Percentiles rank a stretch among this genome's conserved stretches.
phyloP scores from a whole-genome alignment of 2,888 invertebrate genomes.

The Argynnis bischoffii region DNA sequence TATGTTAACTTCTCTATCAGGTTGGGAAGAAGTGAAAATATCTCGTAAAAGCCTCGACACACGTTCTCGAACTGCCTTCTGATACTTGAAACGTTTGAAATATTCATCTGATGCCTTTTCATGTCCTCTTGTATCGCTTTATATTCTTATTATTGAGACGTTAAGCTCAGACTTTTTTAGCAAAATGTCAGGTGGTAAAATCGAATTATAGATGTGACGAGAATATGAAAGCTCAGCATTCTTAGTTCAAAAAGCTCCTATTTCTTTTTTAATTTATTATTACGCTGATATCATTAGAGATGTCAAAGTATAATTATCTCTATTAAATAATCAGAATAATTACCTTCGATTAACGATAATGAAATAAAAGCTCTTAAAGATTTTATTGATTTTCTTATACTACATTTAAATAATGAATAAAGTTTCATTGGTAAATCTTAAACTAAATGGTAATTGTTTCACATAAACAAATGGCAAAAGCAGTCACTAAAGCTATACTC shows the following conservation, averaged over 20 bases:
- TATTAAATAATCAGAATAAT: too few species aligned
- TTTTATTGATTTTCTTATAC: too few species aligned
- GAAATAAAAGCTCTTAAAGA: too few species aligned
- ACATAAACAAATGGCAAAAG: too few species aligned
- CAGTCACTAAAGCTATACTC: too few species aligned
- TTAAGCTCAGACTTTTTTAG: conserved; percentile 15
- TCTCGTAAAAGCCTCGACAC: conserved; percentile 47
- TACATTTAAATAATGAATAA: too few species aligned
- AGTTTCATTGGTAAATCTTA: too few species aligned
- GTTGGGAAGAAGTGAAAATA: conserved; percentile 48
- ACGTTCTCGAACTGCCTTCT: conserved; percentile 34
- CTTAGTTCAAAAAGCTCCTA: background rate
- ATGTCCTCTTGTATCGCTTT: conserved; percentile 52
- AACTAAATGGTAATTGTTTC: too few species aligned
- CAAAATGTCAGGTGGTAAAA: conserved; percentile 12
- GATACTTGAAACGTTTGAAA: conserved; percentile 49
- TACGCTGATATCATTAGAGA: background rate
- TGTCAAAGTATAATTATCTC: too few species aligned
- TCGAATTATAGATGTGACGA: conserved; percentile 14
- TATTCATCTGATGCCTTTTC: conserved; percentile 57
- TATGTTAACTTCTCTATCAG: conserved; percentile 53
- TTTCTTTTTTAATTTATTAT: background rate
- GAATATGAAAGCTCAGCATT: background rate
- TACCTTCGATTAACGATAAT: too few species aligned
- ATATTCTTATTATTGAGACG: conserved; percentile 30